Percentiles rank a stretch among this genome's conserved stretches.
Conservation (phyloP, 2,888 invertebrate genomes). For the Autographa gamma region DNA sequence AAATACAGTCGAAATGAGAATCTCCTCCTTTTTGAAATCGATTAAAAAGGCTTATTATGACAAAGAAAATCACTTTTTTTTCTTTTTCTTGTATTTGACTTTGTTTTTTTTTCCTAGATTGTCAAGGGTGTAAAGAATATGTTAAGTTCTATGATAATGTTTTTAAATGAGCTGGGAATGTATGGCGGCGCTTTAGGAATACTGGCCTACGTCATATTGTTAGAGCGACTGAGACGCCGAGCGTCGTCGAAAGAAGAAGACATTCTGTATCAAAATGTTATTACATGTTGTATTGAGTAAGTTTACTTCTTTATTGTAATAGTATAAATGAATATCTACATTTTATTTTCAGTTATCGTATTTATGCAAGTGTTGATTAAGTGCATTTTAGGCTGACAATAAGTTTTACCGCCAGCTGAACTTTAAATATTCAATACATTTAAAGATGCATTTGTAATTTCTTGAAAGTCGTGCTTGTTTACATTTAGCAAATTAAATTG, state of each 20-base stretch:
- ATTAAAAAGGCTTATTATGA: neutral
- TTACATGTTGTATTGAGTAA: constrained; percentile 70
- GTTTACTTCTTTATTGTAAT: constrained; percentile 29
- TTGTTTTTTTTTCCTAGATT: constrained; percentile 69
- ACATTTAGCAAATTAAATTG: no score
- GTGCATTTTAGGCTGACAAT: no score
- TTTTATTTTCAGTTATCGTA: no score
- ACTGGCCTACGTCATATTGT: constrained; percentile 89
- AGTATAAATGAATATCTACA: neutral
- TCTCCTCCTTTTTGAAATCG: no score
- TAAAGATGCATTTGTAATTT: no score
- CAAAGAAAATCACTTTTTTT: no score
- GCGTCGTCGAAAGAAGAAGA: constrained; percentile 76
- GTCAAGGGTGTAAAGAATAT: constrained; percentile 83
- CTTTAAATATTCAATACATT: no score
- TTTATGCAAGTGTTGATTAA: no score
- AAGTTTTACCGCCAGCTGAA: no score
- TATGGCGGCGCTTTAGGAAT: constrained; percentile 90
- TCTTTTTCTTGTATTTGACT: no score
- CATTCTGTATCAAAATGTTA: constrained; percentile 67
- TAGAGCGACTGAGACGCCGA: constrained; percentile 90
- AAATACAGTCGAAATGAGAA: no score
- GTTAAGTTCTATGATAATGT: constrained; percentile 81
- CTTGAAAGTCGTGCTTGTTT: no score
- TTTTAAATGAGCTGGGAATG: constrained; percentile 86